A percentile compares a stretch with the other conserved stretches of the same genome.
Conservation (phyloP, 2,113 vertebrate genomes). For the Lutjanus erythropterus region DNA sequence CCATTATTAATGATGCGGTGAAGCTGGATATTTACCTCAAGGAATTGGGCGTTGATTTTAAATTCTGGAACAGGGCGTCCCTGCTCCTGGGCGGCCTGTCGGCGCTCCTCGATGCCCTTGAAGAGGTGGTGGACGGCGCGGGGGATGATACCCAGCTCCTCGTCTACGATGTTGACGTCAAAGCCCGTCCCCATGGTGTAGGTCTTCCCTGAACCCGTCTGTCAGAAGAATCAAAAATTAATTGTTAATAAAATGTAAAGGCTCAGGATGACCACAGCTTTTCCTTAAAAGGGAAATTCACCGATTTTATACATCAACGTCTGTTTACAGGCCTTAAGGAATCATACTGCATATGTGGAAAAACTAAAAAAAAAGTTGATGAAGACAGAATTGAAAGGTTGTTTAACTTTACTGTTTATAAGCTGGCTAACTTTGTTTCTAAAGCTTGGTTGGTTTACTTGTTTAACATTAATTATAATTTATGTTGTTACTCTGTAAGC, state of each 20-base stretch:
- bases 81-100: slow-evolving; percentile 87
- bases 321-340: neutral
- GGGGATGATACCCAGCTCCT: slow-evolving; percentile 96
- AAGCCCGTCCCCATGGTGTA: slow-evolving; percentile 99
- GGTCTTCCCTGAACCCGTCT: slow-evolving; percentile 99
- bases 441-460: too few species aligned
- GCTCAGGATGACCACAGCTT: neutral
- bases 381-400: too few species aligned
- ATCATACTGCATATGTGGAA: neutral
- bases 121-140: slow-evolving; percentile 95
- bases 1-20: neutral
- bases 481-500: too few species aligned
- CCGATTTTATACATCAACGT: neutral
- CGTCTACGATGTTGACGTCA: slow-evolving; percentile 91
- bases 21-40: slow-evolving; percentile 87
- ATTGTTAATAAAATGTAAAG: neutral
- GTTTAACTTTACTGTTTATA: too few species aligned
- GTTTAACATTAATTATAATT: too few species aligned
- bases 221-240: slow-evolving; percentile 15
- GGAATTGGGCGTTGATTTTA: slow-evolving; percentile 97
- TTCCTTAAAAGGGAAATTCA: neutral
- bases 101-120: slow-evolving; percentile 92
- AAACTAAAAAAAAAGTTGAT: too few species aligned
- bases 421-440: too few species aligned
- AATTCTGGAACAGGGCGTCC: slow-evolving; percentile 94